phyloP scores from a whole-genome alignment of 1,140 invertebrate genomes.

The Panulirus ornatus region DNA sequence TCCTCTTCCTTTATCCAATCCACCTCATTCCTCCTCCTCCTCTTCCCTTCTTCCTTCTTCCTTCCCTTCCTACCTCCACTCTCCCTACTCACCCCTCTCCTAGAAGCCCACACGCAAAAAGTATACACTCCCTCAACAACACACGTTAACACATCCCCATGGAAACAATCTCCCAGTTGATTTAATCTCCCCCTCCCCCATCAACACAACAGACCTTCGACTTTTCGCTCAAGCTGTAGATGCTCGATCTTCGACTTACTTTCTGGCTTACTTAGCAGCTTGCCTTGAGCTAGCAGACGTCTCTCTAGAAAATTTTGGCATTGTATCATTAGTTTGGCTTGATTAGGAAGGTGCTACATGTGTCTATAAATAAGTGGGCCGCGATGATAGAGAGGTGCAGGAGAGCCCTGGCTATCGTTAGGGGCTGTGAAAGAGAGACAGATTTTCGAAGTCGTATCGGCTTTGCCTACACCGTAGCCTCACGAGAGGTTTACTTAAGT shows the following conservation, averaged over 20 bases:
- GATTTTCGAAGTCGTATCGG: too few species aligned
- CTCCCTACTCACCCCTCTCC: too few species aligned
- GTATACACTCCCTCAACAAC: neutral
- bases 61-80: neutral
- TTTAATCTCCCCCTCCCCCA: neutral
- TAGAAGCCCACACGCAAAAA: too few species aligned
- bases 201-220: conserved; percentile 1
- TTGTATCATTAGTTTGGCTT: neutral
- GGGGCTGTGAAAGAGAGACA: too few species aligned
- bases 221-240: conserved; percentile 1
- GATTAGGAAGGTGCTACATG: neutral
- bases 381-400: too few species aligned
- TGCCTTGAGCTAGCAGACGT: conserved; percentile 60
- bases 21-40: neutral
- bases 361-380: neutral
- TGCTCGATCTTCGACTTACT: conserved; percentile 46
- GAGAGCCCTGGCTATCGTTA: too few species aligned
- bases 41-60: conserved; percentile 6
- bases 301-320: conserved; percentile 57
- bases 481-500: too few species aligned
- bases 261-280: conserved; percentile 61
- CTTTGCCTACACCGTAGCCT: too few species aligned
- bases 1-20: too few species aligned
- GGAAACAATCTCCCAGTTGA: too few species aligned
- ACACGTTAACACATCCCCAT: too few species aligned